Conservation (phyloP, 2,888 invertebrate genomes). For the Drosophila falleni region DNA sequence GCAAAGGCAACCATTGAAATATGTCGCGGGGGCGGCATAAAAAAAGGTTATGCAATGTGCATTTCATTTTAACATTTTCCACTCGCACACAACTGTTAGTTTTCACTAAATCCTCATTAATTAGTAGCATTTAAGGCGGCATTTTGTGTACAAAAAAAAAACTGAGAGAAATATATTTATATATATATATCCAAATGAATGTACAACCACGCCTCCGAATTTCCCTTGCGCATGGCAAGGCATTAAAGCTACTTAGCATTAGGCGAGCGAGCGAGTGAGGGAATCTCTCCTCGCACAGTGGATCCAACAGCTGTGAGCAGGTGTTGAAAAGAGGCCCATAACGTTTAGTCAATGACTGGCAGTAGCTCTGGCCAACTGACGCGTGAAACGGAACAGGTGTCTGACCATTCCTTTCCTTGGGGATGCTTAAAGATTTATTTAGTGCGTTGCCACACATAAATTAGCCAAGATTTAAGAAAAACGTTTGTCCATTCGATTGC, state of each 20-base stretch:
- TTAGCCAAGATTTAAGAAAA: constrained; percentile 36
- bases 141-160: constrained; percentile 56
- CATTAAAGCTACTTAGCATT: constrained; percentile 80
- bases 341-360: constrained; percentile 49
- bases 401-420: constrained; percentile 5
- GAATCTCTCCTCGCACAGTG: constrained; percentile 58
- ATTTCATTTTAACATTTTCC: constrained; percentile 43
- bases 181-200: not conserved
- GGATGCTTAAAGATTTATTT: constrained; percentile 37
- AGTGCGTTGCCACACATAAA: constrained; percentile 50
- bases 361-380: constrained; percentile 57
- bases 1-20: constrained; percentile 48
- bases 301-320: constrained; percentile 64
- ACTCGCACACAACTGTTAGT: constrained; percentile 63
- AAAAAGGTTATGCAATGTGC: constrained; percentile 63
- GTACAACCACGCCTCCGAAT: constrained; percentile 32
- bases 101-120: constrained; percentile 82
- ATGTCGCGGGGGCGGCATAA: constrained; percentile 43
- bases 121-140: constrained; percentile 81
- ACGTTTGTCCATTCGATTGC: constrained; percentile 19
- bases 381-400: constrained; percentile 70
- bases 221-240: constrained; percentile 27
- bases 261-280: constrained; percentile 23
- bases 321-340: constrained; percentile 68
- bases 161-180: constrained; percentile 15